Base-by-base conservation (phyloP, 2,113 vertebrate genomes). In the Nesogale talazaci region DNA sequence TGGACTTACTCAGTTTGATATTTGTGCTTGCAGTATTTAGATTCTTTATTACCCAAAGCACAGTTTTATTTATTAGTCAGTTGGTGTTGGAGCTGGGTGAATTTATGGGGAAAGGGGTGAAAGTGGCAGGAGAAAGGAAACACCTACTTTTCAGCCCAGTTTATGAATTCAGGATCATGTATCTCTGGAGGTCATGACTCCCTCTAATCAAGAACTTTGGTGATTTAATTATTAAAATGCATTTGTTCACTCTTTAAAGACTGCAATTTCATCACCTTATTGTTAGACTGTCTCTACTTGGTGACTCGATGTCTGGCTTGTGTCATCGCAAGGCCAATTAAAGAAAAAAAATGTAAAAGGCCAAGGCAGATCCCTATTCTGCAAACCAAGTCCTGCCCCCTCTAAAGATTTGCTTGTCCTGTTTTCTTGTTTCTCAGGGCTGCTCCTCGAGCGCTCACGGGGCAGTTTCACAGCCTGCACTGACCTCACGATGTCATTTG, bases 291-390 rank as follows among this genome's bases (percentile, higher is more conserved):
- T 96, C 95, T 98, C 89, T 96, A 78, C 65, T 96, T 82, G 94
- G 94, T 97, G 96, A 97, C 96, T 96, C 79, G 38, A 96, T 94
- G 97, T 97, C 97, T 97, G 94, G 94, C 84, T 87, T 96, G 86
- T 94, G 78, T 96, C 59, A 94, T 95, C 95, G 96, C 31, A 92
- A 93, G 83, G 75, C 90, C 95, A 96, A 93, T 97, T 97, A 96
- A 95, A 97, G 96, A 96, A 20, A 92, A 85, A 91, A n/a, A 63
- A 31, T 40, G 27, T 19, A 59, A 2, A 75, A 85, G 81, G 38
- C 46, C 42, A 87, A 87, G 59, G n/a, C 65, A 42, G 20, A 76
- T 36, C 85, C 1, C 27, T 95, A 34, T 91, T 79, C 57, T 94
- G 88, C 77, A 89, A 88, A 70, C 76, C 4, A 69, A 89, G 95